A percentile compares a stretch with the other conserved stretches of the same genome.
phyloP scores from a whole-genome alignment of 2,888 invertebrate species.

The Drosophila fulvimacula region DNA sequence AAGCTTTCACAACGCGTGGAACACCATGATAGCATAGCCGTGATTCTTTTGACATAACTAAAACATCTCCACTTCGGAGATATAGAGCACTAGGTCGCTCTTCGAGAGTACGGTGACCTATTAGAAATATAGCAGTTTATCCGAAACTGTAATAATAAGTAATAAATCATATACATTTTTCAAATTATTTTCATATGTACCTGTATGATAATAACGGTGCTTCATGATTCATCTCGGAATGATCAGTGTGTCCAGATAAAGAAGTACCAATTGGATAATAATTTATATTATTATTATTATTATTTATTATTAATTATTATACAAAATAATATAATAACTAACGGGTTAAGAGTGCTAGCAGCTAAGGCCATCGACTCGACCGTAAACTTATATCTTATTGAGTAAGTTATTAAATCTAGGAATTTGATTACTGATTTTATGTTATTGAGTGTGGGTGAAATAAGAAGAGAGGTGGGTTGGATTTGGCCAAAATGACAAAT shows the following conservation, averaged over 20 bases:
- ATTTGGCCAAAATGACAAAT: too few species aligned
- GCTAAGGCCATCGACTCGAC: too few species aligned
- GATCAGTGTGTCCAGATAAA: conserved; percentile 96
- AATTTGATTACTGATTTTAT: too few species aligned
- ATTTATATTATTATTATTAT: too few species aligned
- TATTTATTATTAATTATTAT: too few species aligned
- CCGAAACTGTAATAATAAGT: conserved; percentile 90
- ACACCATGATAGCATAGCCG: conserved; percentile 97
- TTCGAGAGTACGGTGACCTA: conserved; percentile 92
- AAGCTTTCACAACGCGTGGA: conserved; percentile 90
- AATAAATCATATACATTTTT: not conserved
- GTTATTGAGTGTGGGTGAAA: too few species aligned
- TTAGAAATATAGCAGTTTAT: conserved; percentile 96
- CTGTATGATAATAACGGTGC: conserved; percentile 97
- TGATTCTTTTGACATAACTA: conserved; percentile 94
- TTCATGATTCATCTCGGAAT: conserved; percentile 93
- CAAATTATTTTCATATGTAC: conserved; percentile 84
- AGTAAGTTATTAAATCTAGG: too few species aligned
- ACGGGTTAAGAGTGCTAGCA: too few species aligned
- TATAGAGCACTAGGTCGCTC: conserved; percentile 89
- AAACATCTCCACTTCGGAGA: conserved; percentile 94
- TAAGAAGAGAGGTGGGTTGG: too few species aligned
- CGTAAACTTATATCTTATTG: too few species aligned
- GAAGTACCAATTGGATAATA: conserved; percentile 97
- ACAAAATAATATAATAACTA: too few species aligned